A percentile compares a stretch with the other conserved stretches of the same genome.
These are phyloP conservation scores for Typhlichthys subterraneus DNA, from an alignment of 2,797 vertebrate genomes.

Conservation along the genomic window DNA sequence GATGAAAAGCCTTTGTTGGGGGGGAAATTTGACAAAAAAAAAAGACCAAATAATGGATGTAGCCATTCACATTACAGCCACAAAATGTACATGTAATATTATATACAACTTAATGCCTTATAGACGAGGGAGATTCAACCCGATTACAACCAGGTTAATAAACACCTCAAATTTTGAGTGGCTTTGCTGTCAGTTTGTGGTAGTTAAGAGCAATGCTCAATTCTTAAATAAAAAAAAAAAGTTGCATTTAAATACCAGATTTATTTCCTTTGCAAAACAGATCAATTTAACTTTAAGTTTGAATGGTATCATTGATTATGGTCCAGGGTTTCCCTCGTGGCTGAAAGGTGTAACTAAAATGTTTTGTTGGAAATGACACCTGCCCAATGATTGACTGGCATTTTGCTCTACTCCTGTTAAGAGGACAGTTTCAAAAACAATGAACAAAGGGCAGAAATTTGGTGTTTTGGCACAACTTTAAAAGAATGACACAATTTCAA, in stretches of 20 bases:
- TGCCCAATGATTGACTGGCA: too few relatives aligned
- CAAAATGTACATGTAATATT: constrained; percentile 73
- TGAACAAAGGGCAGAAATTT: too few relatives aligned
- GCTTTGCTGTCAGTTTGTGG: constrained; percentile 30
- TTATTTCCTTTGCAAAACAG: neutral
- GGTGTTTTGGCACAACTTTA: too few relatives aligned
- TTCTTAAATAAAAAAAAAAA: neutral
- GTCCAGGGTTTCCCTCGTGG: neutral
- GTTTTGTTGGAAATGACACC: too few relatives aligned
- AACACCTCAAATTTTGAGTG: constrained; percentile 55
- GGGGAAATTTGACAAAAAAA: constrained; percentile 74
- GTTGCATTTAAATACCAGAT: neutral
- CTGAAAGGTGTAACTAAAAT: neutral
- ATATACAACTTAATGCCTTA: constrained; percentile 79
- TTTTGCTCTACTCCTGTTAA: too few relatives aligned
- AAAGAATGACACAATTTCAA: too few relatives aligned
- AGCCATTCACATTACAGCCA: constrained; percentile 76
- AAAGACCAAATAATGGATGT: constrained; percentile 83
- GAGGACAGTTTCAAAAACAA: too few relatives aligned
- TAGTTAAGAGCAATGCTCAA: neutral
- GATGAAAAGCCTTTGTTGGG: constrained; percentile 54
- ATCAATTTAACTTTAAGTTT: neutral
- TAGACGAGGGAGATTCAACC: constrained; percentile 78
- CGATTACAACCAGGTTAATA: constrained; percentile 76
- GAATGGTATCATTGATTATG: too few relatives aligned